A percentile compares a stretch with the other conserved stretches of the same genome.
Evolutionary conservation across 2,113 vertebrate genomes (phyloP).

Genomic region (Phalacrocorax brasilianus): DNA sequence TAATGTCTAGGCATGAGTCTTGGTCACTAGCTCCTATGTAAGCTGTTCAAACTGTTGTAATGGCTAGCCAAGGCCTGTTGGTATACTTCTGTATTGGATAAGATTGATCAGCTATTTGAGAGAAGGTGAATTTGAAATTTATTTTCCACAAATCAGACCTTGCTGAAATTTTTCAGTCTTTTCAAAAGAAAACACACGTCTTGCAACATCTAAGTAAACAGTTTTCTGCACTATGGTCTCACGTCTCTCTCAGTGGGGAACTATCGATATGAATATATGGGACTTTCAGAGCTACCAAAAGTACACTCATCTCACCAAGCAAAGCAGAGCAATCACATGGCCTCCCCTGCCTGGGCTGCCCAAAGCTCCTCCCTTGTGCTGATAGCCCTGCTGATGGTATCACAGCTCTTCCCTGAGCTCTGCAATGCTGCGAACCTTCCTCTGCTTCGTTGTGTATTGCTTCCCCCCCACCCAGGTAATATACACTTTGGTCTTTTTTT

Average conservation of each 20-base stretch:
- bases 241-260: background rate
- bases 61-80: background rate
- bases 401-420: background rate
- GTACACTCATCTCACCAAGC: background rate
- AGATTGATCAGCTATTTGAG: background rate
- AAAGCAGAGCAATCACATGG: accelerated
- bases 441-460: background rate
- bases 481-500: background rate
- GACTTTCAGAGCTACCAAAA: background rate
- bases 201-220: background rate
- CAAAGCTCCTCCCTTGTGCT: accelerated
- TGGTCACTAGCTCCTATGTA: background rate
- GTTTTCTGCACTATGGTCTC: background rate
- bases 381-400: background rate
- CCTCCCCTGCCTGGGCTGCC: accelerated
- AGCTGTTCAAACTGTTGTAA: background rate
- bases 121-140: background rate
- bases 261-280: background rate
- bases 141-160: background rate
- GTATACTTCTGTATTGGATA: background rate
- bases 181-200: background rate
- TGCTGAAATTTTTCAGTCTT: background rate
- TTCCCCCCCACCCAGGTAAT: background rate
- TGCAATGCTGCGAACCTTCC: background rate
- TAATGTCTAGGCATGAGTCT: background rate